Base-by-base conservation (phyloP, 1,140 invertebrate species). In the Caenorhabditis tropicalis region DNA sequence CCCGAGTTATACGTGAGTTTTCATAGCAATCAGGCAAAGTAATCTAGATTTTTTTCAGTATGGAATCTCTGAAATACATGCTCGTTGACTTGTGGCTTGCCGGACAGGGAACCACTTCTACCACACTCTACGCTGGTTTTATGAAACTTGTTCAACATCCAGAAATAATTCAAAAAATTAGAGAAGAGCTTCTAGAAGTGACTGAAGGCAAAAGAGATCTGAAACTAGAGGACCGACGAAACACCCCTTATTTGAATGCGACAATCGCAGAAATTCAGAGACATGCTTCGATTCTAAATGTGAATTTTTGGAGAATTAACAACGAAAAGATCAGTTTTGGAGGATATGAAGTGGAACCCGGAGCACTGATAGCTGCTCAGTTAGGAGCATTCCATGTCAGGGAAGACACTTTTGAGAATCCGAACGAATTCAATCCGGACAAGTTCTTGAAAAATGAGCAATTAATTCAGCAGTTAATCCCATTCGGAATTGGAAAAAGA, bases 401-500 rank as follows among this genome's bases (percentile, higher is more conserved):
- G 19, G 58, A 65, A 16, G 29, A 65, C 33, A 3, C n/a, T 3
- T 65, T 65, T 19, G 58, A 65, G 15, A 36, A 65, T 36, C 58
- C 58, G 9, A 19, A 65, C 6, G 7, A 65, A 1, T 65, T 65
- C 19, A 19, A 36, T 65, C 29, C 31, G 2, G 58, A 65, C 7
- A 65, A 19, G 31, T 65, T 33, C 7, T 36, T 65, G 29, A 65
- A 5, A 19, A 36, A 82, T 15, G 79, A 65, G 21, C 39, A 82
- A 21, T 27, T 86, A 2, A 31, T 51, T 5, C 84, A 86, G 36
- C 65, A 85, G 16, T 74, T 86, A 0, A 86, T 85, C 24, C 83
- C 85, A 29, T 86, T 86, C 31, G 85, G 85, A 81, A 65, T 85
- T 6, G 85, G 85, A 43, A 86, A 86, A 31, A 15, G 85, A 16